Base-by-base conservation (phyloP, 2,113 vertebrate genomes). In the Sprattus sprattus region DNA sequence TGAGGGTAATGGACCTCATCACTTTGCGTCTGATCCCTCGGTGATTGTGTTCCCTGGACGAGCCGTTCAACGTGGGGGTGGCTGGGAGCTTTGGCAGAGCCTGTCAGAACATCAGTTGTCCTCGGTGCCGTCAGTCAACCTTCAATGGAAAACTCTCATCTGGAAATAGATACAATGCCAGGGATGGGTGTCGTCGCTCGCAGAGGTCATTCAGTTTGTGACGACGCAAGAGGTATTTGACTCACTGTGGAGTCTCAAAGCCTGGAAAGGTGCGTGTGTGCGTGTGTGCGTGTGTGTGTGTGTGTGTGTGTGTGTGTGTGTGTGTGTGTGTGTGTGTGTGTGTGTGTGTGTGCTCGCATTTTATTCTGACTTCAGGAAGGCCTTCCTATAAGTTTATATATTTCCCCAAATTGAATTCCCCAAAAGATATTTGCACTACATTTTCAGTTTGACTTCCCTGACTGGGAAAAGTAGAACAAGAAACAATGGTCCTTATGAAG, bases 1-100 rank as follows among this genome's bases (percentile, higher is more conserved):
- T 87, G 86, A 81, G 91, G 91, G 92, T 93, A 94, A 94, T 94
- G 94, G 94, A 89, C 92, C 85, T 88, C 86, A 86, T 92, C 90
- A 88, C 89, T 94, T 93, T 94, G 92, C 92, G 90, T 91, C 91
- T 88, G 92, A 94, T 93, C 94, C 80, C 80, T 84, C 82, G 83
- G 86, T 85, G 83, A 67, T 16, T 46, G 81, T 83, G 4, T 83
- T 85, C 84, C 54, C 50, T 60, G 78, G 80, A 11, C 84, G 85
- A 86, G 81, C n/a, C 39, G 85, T 75, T 44, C 44, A 54, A 52
- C 81, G 86, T 81, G 71, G 71, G 71, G 6, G 64, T 28, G n/a
- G n/a, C 64, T 67, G 47, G 45, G 67, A 32, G 67, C 67, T 75
- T 75, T 75, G 67, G 67, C 67, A 75, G 67, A 15, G 25, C 67